Conservation (phyloP, 2,888 invertebrate species). For the Sicus ferrugineus region DNA sequence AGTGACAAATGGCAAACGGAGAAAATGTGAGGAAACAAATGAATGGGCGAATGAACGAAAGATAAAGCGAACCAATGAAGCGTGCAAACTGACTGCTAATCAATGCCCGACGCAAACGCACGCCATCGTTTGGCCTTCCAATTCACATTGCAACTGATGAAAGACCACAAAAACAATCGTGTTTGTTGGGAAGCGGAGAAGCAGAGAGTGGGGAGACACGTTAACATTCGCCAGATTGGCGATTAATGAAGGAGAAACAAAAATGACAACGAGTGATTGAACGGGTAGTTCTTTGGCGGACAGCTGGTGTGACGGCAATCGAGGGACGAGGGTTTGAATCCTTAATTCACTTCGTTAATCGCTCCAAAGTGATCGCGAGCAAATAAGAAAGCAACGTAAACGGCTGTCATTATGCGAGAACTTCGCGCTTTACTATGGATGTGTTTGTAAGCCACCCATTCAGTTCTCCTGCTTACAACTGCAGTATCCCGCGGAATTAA, state of each 20-base stretch:
- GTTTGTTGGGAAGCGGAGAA: not conserved
- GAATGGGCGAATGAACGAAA: not conserved
- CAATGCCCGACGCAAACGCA: slow-evolving; percentile 27
- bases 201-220: not conserved
- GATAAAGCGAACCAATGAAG: slow-evolving; percentile 19
- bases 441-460: not conserved
- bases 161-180: not conserved
- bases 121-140: slow-evolving; percentile 22
- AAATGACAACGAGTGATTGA: slow-evolving; percentile 10
- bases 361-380: slow-evolving; percentile 1
- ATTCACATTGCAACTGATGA: not conserved
- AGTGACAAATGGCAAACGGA: not conserved
- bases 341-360: not conserved
- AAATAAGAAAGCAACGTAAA: slow-evolving; percentile 14
- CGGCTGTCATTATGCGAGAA: slow-evolving; percentile 21
- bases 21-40: not conserved
- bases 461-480: not conserved
- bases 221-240: slow-evolving; percentile 21
- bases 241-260: slow-evolving; percentile 26
- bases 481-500: not conserved
- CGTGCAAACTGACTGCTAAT: slow-evolving; percentile 34
- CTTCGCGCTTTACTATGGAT: slow-evolving; percentile 6
- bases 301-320: not conserved
- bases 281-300: not conserved
- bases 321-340: not conserved